Conservation (phyloP, 2,797 vertebrate genomes). For the Eurystomus glaucurus region DNA sequence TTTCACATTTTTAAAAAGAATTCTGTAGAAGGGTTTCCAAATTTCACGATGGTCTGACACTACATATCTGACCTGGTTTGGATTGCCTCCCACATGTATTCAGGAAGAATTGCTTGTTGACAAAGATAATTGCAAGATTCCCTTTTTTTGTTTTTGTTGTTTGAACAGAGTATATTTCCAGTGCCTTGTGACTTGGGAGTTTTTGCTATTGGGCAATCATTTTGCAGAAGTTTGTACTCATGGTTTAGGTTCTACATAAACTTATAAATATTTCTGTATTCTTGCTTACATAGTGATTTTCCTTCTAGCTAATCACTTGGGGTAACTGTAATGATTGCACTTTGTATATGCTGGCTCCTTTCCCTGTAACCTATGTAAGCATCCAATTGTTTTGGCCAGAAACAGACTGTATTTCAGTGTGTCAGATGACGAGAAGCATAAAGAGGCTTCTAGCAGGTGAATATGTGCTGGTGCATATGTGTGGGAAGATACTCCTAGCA, state of each 20-base stretch:
- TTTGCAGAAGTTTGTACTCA: neutral
- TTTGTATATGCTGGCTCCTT: neutral
- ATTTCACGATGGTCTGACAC: neutral
- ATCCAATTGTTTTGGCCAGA: slow-evolving; percentile 7
- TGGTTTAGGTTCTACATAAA: neutral
- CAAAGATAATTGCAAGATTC: neutral
- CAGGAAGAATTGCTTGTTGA: neutral
- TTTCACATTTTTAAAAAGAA: neutral
- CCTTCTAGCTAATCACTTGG: neutral
- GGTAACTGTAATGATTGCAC: rapidly evolving
- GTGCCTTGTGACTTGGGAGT: neutral
- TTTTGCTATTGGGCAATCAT: neutral
- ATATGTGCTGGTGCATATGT: neutral
- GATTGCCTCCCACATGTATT: neutral
- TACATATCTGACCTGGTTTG: neutral
- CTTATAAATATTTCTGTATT: neutral
- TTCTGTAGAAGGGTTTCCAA: neutral
- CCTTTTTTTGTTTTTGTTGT: too few species aligned
- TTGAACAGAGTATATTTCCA: neutral
- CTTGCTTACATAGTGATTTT: neutral
- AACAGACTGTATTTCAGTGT: neutral
- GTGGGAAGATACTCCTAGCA: slow-evolving; percentile 15
- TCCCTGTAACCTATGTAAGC: neutral
- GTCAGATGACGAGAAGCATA: neutral
- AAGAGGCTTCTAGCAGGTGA: slow-evolving; percentile 24